Evolutionary conservation across 2,113 vertebrate genomes (phyloP).

Genomic region (Oncorhynchus kisutch): DNA sequence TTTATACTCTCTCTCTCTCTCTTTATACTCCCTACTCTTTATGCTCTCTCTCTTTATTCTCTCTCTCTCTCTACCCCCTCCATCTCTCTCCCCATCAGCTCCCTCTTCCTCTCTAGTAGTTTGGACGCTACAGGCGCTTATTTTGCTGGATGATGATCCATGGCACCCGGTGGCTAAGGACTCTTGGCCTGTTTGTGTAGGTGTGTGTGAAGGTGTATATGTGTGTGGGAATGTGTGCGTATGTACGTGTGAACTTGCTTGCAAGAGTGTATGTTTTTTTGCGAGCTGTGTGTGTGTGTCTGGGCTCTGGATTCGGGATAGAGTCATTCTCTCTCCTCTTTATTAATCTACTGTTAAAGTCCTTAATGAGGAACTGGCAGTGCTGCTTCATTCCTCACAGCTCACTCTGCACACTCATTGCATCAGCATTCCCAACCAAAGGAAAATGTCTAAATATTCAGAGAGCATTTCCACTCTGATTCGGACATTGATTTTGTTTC

Average conservation of each 20-base stretch:
- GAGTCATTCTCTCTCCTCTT: slow-evolving; percentile 6
- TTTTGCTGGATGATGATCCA: background rate
- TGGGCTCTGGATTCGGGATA: background rate
- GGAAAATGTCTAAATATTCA: background rate
- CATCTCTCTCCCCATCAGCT: no score
- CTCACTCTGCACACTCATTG: background rate
- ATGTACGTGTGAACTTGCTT: no score
- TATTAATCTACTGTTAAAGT: slow-evolving; percentile 34
- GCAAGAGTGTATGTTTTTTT: background rate
- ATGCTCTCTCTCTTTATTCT: no score
- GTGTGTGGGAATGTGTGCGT: background rate
- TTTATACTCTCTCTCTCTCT: no score
- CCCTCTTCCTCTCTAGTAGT: background rate
- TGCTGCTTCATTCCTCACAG: background rate
- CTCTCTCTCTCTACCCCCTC: no score
- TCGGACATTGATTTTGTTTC: no score
- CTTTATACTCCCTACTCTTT: no score
- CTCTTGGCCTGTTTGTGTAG: background rate
- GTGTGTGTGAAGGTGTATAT: background rate
- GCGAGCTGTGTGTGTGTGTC: no score
- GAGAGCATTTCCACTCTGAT: background rate
- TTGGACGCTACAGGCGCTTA: background rate
- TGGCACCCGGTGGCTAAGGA: background rate
- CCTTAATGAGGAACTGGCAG: slow-evolving; percentile 32
- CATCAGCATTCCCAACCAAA: slow-evolving; percentile 7